Evolutionary conservation across 2,113 vertebrate species (phyloP).

Genomic region (Aix galericulata): DNA sequence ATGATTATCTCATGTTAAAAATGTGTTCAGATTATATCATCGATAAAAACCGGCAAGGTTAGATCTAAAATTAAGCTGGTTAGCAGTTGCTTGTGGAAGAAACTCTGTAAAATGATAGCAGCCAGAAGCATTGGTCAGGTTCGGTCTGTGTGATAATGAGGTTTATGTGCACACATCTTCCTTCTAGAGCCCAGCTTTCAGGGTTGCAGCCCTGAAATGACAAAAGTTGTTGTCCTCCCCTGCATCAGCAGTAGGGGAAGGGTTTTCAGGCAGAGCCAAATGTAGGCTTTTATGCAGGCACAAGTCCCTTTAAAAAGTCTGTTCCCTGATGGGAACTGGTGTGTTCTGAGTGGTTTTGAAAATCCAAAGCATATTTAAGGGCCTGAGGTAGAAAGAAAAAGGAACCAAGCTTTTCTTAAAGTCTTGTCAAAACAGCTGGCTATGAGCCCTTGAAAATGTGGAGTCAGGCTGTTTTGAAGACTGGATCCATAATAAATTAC

Average conservation of each 20-base stretch:
- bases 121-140: background rate
- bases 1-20: background rate
- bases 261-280: background rate
- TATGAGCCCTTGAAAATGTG: background rate
- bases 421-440: background rate
- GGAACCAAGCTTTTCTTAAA: background rate
- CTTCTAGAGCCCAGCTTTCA: background rate
- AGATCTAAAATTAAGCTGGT: background rate
- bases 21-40: background rate
- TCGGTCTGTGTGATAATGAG: background rate
- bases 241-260: background rate
- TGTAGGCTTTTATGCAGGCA: background rate
- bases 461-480: background rate
- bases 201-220: background rate
- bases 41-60: background rate
- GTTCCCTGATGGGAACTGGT: background rate
- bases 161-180: background rate
- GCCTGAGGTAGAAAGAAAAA: background rate
- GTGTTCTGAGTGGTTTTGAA: background rate
- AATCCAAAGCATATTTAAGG: conserved; percentile 17
- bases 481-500: background rate
- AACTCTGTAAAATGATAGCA: background rate
- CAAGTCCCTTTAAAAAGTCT: background rate
- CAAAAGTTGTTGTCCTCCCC: background rate
- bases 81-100: background rate